Conservation (phyloP, 1,140 invertebrate genomes). For the Drosophila paulistorum region DNA sequence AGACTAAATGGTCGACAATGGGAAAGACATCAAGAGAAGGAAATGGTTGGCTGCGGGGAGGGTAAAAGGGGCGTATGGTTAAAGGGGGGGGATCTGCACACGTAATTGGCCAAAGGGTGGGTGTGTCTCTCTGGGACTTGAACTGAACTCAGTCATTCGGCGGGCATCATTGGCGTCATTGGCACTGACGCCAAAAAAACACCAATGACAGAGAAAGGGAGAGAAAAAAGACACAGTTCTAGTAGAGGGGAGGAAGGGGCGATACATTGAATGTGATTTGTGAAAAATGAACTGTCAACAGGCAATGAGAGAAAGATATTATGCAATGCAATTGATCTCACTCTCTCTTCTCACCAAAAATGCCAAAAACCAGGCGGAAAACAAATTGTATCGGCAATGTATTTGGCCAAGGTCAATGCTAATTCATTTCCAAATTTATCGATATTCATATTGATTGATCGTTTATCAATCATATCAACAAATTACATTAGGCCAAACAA, state of each 20-base stretch:
- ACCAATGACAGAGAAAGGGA: conserved; percentile 5
- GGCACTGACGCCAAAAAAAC: conserved; percentile 60
- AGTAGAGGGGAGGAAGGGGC: neutral
- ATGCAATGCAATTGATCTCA: conserved; percentile 58
- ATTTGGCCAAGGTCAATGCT: conserved; percentile 34
- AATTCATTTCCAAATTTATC: conserved; percentile 37
- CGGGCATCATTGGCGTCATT: conserved; percentile 66
- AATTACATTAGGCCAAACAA: neutral
- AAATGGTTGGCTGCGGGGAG: no score
- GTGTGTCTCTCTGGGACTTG: conserved; percentile 48
- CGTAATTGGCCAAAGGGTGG: conserved; percentile 48
- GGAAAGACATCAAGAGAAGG: neutral
- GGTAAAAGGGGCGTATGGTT: no score
- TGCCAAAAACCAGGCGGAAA: neutral
- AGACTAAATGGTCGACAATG: conserved; percentile 8
- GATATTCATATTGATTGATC: conserved; percentile 33
- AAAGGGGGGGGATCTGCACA: conserved; percentile 5
- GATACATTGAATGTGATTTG: conserved; percentile 28
- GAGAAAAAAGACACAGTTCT: neutral
- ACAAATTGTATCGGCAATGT: neutral
- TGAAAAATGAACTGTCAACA: conserved; percentile 66
- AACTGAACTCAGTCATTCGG: conserved; percentile 22
- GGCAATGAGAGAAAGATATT: conserved; percentile 43
- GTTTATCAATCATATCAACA: conserved; percentile 41
- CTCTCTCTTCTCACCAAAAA: neutral